A percentile compares a stretch with the other conserved stretches of the same genome.
Evolutionary conservation across 1,140 invertebrate species (phyloP).

Genomic region (Caenorhabditis elegans): DNA sequence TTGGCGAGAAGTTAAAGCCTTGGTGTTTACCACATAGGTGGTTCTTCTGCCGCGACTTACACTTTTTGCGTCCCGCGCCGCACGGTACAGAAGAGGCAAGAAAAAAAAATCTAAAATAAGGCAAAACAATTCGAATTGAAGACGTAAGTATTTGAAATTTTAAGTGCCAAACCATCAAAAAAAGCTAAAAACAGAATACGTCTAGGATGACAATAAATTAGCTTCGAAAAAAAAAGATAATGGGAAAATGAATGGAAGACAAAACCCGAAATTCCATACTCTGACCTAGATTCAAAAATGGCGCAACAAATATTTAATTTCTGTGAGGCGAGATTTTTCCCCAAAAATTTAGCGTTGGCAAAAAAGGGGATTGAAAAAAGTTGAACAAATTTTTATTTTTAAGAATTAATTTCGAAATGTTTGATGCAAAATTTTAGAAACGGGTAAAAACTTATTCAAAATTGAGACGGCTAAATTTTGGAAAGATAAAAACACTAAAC

Average conservation of each 20-base stretch:
- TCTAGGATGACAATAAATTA: slow-evolving; percentile 1
- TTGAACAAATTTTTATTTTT: neutral
- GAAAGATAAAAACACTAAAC: neutral
- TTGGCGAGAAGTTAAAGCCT: too few species aligned
- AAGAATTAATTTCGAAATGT: neutral
- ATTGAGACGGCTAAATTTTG: neutral
- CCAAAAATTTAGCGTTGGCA: too few species aligned
- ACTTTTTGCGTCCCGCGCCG: too few species aligned
- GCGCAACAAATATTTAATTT: slow-evolving; percentile 10
- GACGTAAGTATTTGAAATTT: neutral
- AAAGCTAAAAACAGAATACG: neutral
- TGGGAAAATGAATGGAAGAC: neutral
- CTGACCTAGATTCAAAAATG: neutral
- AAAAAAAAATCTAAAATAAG: too few species aligned
- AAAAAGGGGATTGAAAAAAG: too few species aligned
- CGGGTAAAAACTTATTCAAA: slow-evolving; percentile 15
- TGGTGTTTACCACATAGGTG: too few species aligned
- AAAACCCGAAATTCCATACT: neutral
- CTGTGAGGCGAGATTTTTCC: too few species aligned
- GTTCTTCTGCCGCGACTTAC: too few species aligned
- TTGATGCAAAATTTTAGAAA: neutral
- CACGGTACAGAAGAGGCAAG: too few species aligned
- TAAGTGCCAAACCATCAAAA: neutral
- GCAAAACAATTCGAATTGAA: too few species aligned
- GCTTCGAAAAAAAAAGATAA: neutral